Evolutionary conservation across 2,113 vertebrate species (phyloP).

Genomic region (Elephantulus edwardii): DNA sequence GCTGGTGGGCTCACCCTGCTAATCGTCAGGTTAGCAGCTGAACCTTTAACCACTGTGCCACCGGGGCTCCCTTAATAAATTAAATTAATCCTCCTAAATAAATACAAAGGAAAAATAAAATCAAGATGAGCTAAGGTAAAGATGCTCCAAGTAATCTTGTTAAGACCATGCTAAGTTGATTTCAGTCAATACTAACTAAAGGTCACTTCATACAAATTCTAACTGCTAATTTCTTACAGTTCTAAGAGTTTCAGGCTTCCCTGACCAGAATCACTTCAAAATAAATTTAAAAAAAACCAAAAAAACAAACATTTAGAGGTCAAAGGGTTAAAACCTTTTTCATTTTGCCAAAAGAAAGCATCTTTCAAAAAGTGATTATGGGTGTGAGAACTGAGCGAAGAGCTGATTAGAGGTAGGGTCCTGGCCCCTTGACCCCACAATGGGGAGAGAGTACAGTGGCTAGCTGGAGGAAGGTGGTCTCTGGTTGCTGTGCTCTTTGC

Average conservation of each 20-base stretch:
- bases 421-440: no score
- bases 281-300: not conserved
- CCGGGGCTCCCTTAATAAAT: not conserved
- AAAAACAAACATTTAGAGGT: not conserved
- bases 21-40: not conserved
- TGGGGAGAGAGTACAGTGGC: no score
- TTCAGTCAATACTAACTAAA: not conserved
- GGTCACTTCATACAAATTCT: not conserved
- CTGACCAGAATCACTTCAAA: not conserved
- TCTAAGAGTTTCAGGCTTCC: constrained; percentile 10
- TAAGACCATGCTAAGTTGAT: not conserved
- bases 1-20: not conserved
- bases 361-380: not conserved
- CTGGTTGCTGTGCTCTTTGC: no score
- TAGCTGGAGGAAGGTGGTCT: no score
- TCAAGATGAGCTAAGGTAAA: not conserved
- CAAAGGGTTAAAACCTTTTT: not conserved
- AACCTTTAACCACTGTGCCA: not conserved
- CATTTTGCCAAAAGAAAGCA: not conserved
- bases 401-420: no score
- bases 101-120: not conserved
- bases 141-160: not conserved
- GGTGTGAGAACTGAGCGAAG: no score
- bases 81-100: not conserved
- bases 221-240: not conserved